phyloP scores from a whole-genome alignment of 2,113 vertebrate species.

The Colinus virginianus region DNA sequence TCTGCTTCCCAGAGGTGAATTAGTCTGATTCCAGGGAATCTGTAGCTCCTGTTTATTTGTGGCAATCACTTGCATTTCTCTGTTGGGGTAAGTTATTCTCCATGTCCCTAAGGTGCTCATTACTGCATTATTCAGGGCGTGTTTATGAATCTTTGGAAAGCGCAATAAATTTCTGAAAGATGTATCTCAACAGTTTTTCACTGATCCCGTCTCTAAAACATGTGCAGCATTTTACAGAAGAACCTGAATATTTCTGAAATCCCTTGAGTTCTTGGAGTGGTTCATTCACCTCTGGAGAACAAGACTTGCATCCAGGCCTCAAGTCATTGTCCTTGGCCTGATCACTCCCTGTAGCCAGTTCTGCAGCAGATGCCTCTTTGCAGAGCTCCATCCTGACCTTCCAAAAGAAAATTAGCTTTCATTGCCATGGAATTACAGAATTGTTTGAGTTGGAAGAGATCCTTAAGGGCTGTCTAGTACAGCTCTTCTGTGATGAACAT shows the following conservation, averaged over 20 bases:
- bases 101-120: slow-evolving; percentile 45
- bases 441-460: too few species aligned
- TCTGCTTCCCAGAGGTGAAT: slow-evolving; percentile 30
- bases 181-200: not conserved
- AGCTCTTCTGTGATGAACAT: too few species aligned
- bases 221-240: not conserved
- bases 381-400: slow-evolving; percentile 5
- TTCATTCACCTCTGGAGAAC: not conserved
- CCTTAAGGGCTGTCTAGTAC: too few species aligned
- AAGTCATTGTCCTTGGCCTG: not conserved
- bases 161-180: slow-evolving; percentile 41
- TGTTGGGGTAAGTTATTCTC: slow-evolving; percentile 26
- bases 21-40: slow-evolving; percentile 38
- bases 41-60: slow-evolving; percentile 17
- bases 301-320: not conserved
- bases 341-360: not conserved
- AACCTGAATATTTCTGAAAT: not conserved
- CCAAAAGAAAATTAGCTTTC: not conserved
- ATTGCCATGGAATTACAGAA: too few species aligned
- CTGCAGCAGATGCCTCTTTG: not conserved
- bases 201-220: not conserved
- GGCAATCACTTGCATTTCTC: slow-evolving; percentile 9
- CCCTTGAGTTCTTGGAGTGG: not conserved
- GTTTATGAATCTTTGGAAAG: slow-evolving; percentile 35
- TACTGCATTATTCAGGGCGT: slow-evolving; percentile 41